A percentile compares a stretch with the other conserved stretches of the same genome.
Conservation (phyloP, 2,797 vertebrate genomes). For the Pipistrellus nathusii region DNA sequence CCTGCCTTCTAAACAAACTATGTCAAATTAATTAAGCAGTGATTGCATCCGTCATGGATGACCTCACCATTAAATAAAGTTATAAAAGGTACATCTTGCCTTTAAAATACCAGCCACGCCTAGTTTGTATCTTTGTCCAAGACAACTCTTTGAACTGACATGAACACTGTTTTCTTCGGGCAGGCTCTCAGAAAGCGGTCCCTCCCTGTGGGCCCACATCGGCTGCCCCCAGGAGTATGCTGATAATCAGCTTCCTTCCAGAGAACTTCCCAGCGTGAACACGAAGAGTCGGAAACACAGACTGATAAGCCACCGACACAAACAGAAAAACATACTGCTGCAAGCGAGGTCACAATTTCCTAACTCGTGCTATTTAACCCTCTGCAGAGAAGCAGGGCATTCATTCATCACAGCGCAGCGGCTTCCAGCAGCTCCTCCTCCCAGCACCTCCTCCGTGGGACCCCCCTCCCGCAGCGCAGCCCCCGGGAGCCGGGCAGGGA, state of each 20-base stretch:
- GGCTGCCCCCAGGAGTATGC: neutral
- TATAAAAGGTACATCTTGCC: slow-evolving; percentile 11
- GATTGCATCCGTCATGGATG: neutral
- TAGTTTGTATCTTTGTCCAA: slow-evolving; percentile 46
- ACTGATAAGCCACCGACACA: slow-evolving; percentile 55
- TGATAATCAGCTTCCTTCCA: slow-evolving; percentile 42
- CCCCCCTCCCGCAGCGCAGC: neutral
- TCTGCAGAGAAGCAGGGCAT: neutral
- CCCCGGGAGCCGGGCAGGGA: neutral
- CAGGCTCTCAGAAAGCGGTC: slow-evolving; percentile 49
- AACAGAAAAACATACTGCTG: slow-evolving; percentile 44
- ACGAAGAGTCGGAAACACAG: slow-evolving; percentile 58
- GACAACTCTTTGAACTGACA: slow-evolving; percentile 58
- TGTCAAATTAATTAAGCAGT: slow-evolving; percentile 57
- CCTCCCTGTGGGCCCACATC: slow-evolving; percentile 33
- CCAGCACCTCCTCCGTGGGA: too few species aligned
- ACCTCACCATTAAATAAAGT: neutral
- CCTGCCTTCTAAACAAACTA: slow-evolving; percentile 31
- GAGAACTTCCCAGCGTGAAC: slow-evolving; percentile 64
- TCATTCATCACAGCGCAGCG: neutral
- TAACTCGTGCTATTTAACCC: neutral
- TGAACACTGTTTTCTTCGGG: slow-evolving; percentile 49
- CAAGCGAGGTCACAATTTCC: neutral
- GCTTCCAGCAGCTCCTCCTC: too few species aligned
- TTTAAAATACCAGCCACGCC: slow-evolving; percentile 37